Evolutionary conservation across 2,888 invertebrate species (phyloP), one percentile per base, ranked within the genome.

Genomic region (Latrodectus elegans): DNA sequence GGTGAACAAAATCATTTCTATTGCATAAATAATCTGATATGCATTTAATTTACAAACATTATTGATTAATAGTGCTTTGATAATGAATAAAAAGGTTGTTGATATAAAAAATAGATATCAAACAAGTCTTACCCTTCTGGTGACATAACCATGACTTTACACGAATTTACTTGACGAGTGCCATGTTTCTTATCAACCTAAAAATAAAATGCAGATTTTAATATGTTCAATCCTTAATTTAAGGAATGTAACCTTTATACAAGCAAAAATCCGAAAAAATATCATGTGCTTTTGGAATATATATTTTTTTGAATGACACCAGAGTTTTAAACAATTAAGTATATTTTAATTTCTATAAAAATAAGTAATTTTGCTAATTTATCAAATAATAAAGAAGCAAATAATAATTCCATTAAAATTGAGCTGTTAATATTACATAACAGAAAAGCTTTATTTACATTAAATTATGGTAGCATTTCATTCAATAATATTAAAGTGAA

Each of bases 101-200:
- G 22, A 53, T 53, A 52, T 10, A 67, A 11, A 22, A 74, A 74
- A 10, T 60, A 77, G 12, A 55, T 55, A 38, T 10, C 38, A 64
- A 12, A 49, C 38, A 73, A 73, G 9, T n/a, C 26, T 73, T 88
- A 87, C 79, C 84, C 83, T 72, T 85, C 89, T n/a, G 83, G 80
- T 17, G 89, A 89, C 12, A 84, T 80, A 22, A 89, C 86, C 1
- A 89, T 83, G 49, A 86, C 80, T 83, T 83, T 82, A 22, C 83
- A 81, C 12, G 88, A 82, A 38, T 80, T 76, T 74, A 88, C 88
- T 70, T 83, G 89, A 1, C 89, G 76, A 65, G 75, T 70, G 9
- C 89, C 89, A 65, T 65, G 79, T 55, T 88, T 88, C n/a, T 84
- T 80, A 71, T 88, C 88, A 71, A 84, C 88, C 88, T 88, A 12